Evolutionary conservation across 1,140 invertebrate species (phyloP).

Genomic region (Drosophila insularis): DNA sequence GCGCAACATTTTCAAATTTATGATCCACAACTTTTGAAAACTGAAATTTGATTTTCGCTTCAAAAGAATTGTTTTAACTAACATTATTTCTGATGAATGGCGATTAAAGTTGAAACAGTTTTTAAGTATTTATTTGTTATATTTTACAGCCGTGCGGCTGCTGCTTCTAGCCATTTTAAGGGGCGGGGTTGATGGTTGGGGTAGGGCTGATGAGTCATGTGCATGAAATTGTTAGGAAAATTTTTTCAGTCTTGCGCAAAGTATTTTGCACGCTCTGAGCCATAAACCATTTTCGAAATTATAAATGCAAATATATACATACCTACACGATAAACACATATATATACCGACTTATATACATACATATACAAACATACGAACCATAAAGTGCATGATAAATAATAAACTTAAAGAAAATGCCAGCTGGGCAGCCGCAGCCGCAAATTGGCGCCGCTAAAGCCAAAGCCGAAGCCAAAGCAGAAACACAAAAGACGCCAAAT

Average conservation of each 20-base stretch:
- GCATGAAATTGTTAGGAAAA: conserved; percentile 39
- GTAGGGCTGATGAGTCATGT: conserved; percentile 41
- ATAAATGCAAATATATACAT: conserved; percentile 53
- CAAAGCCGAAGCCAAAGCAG: conserved; percentile 22
- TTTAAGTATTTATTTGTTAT: conserved; percentile 4
- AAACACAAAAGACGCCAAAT: conserved; percentile 46
- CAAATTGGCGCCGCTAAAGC: conserved; percentile 20
- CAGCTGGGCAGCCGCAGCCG: conserved; percentile 36
- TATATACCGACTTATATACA: no score
- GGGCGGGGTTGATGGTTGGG: background rate
- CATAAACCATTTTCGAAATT: conserved; percentile 54
- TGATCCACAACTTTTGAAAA: no score
- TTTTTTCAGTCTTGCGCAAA: conserved; percentile 46
- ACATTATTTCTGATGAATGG: background rate
- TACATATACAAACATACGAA: conserved; percentile 8
- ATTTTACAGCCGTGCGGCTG: background rate
- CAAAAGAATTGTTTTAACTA: no score
- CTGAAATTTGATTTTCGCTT: no score
- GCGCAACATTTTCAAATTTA: no score
- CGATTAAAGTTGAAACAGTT: background rate
- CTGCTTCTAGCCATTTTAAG: background rate
- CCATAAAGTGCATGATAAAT: conserved; percentile 60
- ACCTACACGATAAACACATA: background rate
- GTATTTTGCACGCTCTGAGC: conserved; percentile 48
- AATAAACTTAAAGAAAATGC: conserved; percentile 50